These are phyloP conservation scores for Leptinotarsa juncta DNA, from an alignment of 2,888 invertebrate genomes.

Conservation along the genomic window DNA sequence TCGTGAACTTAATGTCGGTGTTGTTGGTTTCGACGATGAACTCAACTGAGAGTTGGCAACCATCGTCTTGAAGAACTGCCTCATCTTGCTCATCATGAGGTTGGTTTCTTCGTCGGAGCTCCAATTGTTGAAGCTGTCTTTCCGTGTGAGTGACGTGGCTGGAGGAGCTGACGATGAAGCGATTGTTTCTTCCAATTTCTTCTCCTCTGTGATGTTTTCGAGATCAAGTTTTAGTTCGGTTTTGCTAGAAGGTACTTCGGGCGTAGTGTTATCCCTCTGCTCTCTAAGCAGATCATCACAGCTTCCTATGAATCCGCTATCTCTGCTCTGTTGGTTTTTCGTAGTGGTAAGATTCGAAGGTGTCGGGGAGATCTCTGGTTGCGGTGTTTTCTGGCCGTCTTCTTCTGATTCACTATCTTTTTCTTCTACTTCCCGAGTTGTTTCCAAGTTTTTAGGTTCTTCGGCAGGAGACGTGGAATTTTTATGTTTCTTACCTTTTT, in stretches of 20 bases:
- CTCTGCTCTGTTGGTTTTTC: slow-evolving; percentile 85
- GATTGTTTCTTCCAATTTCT: slow-evolving; percentile 66
- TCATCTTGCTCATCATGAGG: slow-evolving; percentile 94
- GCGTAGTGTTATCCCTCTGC: slow-evolving; percentile 67
- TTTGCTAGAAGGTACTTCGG: slow-evolving; percentile 48
- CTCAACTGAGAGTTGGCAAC: slow-evolving; percentile 72
- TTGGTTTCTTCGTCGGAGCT: slow-evolving; percentile 95
- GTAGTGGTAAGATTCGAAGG: slow-evolving; percentile 71
- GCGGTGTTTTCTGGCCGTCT: slow-evolving; percentile 76
- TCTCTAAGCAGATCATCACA: slow-evolving; percentile 86
- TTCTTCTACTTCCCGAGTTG: slow-evolving; percentile 71
- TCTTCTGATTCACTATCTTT: slow-evolving; percentile 72
- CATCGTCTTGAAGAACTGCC: slow-evolving; percentile 92
- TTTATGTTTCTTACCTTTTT: slow-evolving; percentile 80
- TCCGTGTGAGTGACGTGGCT: slow-evolving; percentile 76
- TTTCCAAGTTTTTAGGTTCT: slow-evolving; percentile 73
- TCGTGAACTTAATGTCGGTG: slow-evolving; percentile 60
- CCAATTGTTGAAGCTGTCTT: slow-evolving; percentile 94
- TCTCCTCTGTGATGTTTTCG: slow-evolving; percentile 73
- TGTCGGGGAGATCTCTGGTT: slow-evolving; percentile 71
- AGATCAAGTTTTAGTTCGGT: slow-evolving; percentile 65
- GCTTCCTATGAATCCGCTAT: slow-evolving; percentile 90
- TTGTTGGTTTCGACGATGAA: slow-evolving; percentile 68
- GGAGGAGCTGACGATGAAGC: slow-evolving; percentile 64
- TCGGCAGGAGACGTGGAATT: slow-evolving; percentile 69